phyloP scores from a whole-genome alignment of 2,113 vertebrate species.

The Eretmochelys imbricata region DNA sequence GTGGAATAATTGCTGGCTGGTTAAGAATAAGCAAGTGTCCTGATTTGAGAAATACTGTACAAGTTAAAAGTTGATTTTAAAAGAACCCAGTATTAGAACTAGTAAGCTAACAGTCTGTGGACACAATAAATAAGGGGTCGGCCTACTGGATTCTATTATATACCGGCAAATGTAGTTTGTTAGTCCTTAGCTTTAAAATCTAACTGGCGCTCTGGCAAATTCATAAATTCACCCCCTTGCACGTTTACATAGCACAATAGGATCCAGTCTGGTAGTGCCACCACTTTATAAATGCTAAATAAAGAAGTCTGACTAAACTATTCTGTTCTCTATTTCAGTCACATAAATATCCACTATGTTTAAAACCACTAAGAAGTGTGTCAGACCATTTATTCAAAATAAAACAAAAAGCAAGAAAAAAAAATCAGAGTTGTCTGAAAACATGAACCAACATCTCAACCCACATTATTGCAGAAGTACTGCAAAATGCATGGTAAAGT shows the following conservation, averaged over 20 bases:
- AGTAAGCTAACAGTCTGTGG: not conserved
- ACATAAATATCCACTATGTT: not conserved
- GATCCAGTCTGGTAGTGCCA: too few relatives aligned
- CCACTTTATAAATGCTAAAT: not conserved
- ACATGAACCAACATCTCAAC: not conserved
- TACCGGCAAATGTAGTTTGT: not conserved
- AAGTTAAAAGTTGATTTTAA: too few relatives aligned
- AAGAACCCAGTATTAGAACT: too few relatives aligned
- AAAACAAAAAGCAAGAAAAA: not conserved
- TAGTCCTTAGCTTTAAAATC: too few relatives aligned
- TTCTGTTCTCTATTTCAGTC: not conserved
- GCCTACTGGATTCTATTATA: not conserved
- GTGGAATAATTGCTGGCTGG: too few relatives aligned
- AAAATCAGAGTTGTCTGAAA: not conserved
- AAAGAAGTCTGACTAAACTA: not conserved
- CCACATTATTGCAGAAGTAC: not conserved
- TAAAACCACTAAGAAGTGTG: not conserved
- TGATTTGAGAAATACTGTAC: too few relatives aligned
- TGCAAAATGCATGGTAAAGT: not conserved
- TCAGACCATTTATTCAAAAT: not conserved
- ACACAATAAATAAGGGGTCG: not conserved
- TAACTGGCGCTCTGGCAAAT: not conserved
- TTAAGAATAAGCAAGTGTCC: too few relatives aligned
- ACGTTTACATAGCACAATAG: too few relatives aligned
- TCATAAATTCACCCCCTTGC: not conserved